phyloP scores from a whole-genome alignment of 1,140 invertebrate species.

The Marisa cornuarietis region DNA sequence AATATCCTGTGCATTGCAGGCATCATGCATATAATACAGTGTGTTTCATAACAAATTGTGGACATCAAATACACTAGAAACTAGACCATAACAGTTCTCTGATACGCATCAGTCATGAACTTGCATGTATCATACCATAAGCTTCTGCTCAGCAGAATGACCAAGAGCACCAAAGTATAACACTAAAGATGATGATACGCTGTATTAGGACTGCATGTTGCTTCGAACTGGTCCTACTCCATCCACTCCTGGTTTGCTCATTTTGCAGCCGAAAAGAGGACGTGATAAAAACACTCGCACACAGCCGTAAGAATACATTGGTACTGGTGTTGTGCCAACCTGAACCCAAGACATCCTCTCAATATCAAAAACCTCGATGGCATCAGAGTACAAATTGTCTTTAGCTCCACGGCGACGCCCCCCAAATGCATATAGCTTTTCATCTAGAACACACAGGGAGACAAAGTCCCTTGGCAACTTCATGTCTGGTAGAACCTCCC shows the following conservation, averaged over 20 bases:
- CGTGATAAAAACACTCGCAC: constrained; percentile 48
- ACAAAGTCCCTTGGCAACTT: constrained; percentile 57
- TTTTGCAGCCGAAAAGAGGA: background rate
- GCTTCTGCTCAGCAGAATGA: no score
- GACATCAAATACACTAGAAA: no score
- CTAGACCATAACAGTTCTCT: no score
- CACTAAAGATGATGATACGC: no score
- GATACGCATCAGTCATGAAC: no score
- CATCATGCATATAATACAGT: no score
- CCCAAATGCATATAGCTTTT: constrained; percentile 58
- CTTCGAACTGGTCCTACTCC: constrained; percentile 1
- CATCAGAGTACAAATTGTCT: constrained; percentile 57
- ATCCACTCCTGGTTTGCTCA: background rate
- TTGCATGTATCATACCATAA: no score
- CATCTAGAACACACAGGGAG: constrained; percentile 57
- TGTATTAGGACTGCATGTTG: background rate
- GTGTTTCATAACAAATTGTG: no score
- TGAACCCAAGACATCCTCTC: constrained; percentile 45
- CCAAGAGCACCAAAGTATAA: no score
- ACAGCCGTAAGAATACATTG: constrained; percentile 63
- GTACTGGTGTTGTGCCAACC: constrained; percentile 53
- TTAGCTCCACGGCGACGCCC: constrained; percentile 56
- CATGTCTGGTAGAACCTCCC: constrained; percentile 57
- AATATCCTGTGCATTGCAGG: no score
- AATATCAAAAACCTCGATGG: constrained; percentile 57